Conservation (phyloP, 2,797 vertebrate genomes). For the Schizopygopsis pylzovi region DNA sequence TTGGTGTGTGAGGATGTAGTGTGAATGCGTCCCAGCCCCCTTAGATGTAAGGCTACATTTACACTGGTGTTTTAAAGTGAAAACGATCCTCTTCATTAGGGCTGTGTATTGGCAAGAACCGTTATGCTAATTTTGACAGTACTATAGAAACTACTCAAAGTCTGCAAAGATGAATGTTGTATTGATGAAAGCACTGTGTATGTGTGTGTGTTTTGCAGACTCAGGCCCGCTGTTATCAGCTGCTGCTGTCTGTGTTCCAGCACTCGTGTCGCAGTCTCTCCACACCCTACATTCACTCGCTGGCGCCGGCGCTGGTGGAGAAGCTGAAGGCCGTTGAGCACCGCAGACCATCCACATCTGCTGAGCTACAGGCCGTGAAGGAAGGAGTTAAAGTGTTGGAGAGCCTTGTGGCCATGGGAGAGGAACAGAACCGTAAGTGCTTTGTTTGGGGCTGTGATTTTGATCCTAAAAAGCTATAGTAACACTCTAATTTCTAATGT, state of each 20-base stretch:
- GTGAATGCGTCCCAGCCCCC: too few species aligned
- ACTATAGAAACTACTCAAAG: too few species aligned
- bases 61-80: too few species aligned
- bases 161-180: not conserved
- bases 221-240: constrained; percentile 95
- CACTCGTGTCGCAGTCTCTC: constrained; percentile 92
- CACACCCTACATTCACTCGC: constrained; percentile 93
- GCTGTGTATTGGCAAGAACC: too few species aligned
- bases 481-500: not conserved
- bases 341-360: constrained; percentile 79
- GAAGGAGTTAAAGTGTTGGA: constrained; percentile 96
- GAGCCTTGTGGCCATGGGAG: constrained; percentile 91
- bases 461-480: not conserved
- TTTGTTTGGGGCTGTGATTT: not conserved
- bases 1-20: too few species aligned
- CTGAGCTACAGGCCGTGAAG: constrained; percentile 92
- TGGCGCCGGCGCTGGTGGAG: constrained; percentile 94
- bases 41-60: too few species aligned
- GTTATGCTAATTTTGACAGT: too few species aligned
- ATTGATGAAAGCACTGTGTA: not conserved
- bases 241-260: constrained; percentile 95
- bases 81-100: too few species aligned
- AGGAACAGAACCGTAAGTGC: constrained; percentile 94
- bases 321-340: constrained; percentile 92
- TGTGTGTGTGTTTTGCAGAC: constrained; percentile 75